These are phyloP conservation scores for Slavum lentiscoides DNA, from an alignment of 2,888 invertebrate genomes.

Conservation along the genomic window DNA sequence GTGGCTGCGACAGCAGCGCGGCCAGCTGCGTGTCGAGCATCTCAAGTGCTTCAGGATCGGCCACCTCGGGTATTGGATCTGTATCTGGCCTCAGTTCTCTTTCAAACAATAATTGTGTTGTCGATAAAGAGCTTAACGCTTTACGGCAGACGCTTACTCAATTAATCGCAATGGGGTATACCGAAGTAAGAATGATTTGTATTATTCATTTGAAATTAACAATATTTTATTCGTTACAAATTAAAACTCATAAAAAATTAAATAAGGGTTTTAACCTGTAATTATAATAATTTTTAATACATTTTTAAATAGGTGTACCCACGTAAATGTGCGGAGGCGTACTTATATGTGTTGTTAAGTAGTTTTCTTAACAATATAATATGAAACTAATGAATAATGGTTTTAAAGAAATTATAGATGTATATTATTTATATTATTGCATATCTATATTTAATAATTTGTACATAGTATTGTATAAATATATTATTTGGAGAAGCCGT, in stretches of 20 bases:
- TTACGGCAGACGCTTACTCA: slow-evolving; percentile 69
- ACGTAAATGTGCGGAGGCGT: background rate
- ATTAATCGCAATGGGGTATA: slow-evolving; percentile 73
- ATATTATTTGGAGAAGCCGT: slow-evolving; percentile 6
- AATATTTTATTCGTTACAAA: background rate
- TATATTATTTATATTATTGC: slow-evolving; percentile 48
- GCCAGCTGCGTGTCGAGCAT: slow-evolving; percentile 73
- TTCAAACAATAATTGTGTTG: slow-evolving; percentile 60
- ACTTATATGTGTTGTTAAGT: background rate
- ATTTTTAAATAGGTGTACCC: background rate
- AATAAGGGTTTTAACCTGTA: background rate
- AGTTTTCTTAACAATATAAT: too few relatives aligned
- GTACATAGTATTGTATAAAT: background rate
- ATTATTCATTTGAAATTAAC: background rate
- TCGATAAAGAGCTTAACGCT: slow-evolving; percentile 68
- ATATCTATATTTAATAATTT: slow-evolving; percentile 42
- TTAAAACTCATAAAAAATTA: background rate
- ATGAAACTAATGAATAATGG: background rate
- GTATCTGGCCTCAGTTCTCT: slow-evolving; percentile 67
- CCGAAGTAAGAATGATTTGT: slow-evolving; percentile 66
- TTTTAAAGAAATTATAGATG: slow-evolving; percentile 34
- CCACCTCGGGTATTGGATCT: slow-evolving; percentile 67
- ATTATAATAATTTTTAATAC: background rate
- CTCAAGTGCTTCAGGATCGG: slow-evolving; percentile 60
- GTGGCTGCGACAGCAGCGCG: slow-evolving; percentile 64